Conservation (phyloP, 2,797 vertebrate genomes). For the Chromis chromis region DNA sequence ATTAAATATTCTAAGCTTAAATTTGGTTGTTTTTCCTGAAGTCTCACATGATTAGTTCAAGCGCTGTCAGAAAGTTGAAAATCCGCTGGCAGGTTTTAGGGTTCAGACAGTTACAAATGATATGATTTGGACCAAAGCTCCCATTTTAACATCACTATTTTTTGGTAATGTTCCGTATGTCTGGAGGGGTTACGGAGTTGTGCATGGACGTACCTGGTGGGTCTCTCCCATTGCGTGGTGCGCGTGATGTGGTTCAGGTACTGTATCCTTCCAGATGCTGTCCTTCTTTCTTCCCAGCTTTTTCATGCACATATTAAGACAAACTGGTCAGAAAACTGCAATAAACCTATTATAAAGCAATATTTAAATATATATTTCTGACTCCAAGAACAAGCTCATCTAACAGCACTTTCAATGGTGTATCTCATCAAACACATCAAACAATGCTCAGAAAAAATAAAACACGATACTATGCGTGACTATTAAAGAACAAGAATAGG, state of each 20-base stretch:
- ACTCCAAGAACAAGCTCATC: background rate
- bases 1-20: too few relatives aligned
- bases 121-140: background rate
- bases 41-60: too few relatives aligned
- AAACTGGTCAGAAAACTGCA: slow-evolving; percentile 51
- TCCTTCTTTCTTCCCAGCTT: slow-evolving; percentile 96
- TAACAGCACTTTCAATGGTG: background rate
- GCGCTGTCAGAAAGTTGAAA: too few relatives aligned
- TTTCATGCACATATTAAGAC: slow-evolving; percentile 52
- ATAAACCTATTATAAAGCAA: background rate
- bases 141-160: too few relatives aligned
- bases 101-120: background rate
- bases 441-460: background rate
- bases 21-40: too few relatives aligned
- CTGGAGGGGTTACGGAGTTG: background rate
- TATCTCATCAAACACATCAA: background rate
- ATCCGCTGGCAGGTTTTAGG: too few relatives aligned
- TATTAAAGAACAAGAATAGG: too few relatives aligned
- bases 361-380: background rate
- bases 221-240: slow-evolving; percentile 96
- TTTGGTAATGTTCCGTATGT: background rate
- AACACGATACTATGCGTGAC: too few relatives aligned
- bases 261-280: slow-evolving; percentile 95
- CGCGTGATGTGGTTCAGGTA: slow-evolving; percentile 97
- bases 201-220: slow-evolving; percentile 87